phyloP scores from a whole-genome alignment of 2,113 vertebrate species.

The Pelecanus crispus region DNA sequence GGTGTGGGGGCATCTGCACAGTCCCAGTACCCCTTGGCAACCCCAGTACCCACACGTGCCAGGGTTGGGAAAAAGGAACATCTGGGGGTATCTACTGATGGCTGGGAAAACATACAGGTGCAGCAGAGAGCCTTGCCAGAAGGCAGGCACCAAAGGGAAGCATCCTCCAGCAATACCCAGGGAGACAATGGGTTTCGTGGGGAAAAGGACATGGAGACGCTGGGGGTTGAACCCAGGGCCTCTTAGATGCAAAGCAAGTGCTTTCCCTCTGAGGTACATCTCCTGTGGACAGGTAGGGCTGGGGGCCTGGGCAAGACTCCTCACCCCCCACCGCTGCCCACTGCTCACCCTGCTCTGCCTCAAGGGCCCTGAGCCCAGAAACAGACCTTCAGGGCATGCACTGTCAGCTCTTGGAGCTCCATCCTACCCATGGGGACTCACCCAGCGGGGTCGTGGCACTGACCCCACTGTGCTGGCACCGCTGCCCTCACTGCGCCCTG shows the following conservation, averaged over 20 bases:
- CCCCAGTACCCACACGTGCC: neutral
- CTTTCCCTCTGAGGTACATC: no score
- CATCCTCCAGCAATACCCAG: neutral
- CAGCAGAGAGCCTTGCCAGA: neutral
- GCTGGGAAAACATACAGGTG: neutral
- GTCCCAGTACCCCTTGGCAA: no score
- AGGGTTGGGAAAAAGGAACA: rapidly evolving
- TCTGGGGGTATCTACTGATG: neutral
- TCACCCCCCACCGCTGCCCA: no score
- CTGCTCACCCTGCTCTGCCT: no score
- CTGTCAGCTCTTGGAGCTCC: neutral
- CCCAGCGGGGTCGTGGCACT: neutral
- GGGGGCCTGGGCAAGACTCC: no score
- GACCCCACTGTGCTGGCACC: no score
- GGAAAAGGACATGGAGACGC: rapidly evolving
- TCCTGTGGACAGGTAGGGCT: no score
- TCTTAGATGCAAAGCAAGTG: no score
- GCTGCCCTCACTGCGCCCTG: rapidly evolving
- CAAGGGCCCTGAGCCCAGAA: no score
- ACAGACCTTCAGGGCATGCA: neutral
- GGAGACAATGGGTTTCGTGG: rapidly evolving
- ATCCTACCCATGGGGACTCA: neutral
- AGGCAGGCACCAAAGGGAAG: no score
- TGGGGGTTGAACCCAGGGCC: no score
- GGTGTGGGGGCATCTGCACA: neutral